phyloP scores from a whole-genome alignment of 2,797 vertebrate species.

The Rhinichthys osculus region DNA sequence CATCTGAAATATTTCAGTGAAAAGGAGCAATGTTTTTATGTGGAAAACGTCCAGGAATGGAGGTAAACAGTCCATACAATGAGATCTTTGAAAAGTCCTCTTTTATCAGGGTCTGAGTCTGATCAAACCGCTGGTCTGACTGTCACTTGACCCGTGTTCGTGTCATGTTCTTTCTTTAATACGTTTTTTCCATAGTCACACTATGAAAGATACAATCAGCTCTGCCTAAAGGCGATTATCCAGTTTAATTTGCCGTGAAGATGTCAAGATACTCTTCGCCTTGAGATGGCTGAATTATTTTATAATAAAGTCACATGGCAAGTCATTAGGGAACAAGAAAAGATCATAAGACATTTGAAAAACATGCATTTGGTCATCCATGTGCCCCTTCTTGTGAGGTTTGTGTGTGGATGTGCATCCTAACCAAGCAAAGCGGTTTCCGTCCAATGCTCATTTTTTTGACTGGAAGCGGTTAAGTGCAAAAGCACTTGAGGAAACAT shows the following conservation, averaged over 20 bases:
- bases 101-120: slow-evolving; percentile 6
- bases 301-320: slow-evolving; percentile 45
- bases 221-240: slow-evolving; percentile 42
- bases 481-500: slow-evolving; percentile 67
- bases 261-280: slow-evolving; percentile 33
- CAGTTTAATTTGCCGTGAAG: slow-evolving; percentile 43
- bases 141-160: slow-evolving; percentile 33
- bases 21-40: slow-evolving; percentile 44
- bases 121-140: neutral
- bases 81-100: slow-evolving; percentile 46
- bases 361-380: slow-evolving; percentile 17
- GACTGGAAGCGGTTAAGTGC: slow-evolving; percentile 27
- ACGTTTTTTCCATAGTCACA: slow-evolving; percentile 34
- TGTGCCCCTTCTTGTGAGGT: slow-evolving; percentile 5
- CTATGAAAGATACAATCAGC: slow-evolving; percentile 36
- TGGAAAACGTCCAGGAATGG: slow-evolving; percentile 37
- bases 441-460: neutral
- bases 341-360: slow-evolving; percentile 36
- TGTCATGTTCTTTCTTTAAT: slow-evolving; percentile 32
- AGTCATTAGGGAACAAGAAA: slow-evolving; percentile 34
- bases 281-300: slow-evolving; percentile 43
- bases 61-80: slow-evolving; percentile 32
- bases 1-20: slow-evolving; percentile 48
- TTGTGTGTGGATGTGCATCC: neutral
- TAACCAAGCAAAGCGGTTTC: slow-evolving; percentile 20